These are phyloP conservation scores for Brachionus sp. DNA, from an alignment of 1,140 invertebrate species.

Conservation along the genomic window DNA sequence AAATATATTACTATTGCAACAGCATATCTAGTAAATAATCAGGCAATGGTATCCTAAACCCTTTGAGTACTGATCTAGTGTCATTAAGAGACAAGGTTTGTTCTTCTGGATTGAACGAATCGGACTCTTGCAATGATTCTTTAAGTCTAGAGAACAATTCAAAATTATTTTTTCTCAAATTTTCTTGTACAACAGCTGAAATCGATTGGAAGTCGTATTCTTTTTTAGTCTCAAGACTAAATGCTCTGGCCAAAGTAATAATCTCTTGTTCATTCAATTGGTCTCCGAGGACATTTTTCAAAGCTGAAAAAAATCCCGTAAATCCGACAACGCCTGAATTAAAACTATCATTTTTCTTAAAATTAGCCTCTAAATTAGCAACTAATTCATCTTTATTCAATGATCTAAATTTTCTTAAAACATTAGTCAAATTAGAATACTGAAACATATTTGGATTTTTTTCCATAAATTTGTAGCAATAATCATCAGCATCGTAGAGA, in stretches of 20 bases:
- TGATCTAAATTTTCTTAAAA: constrained; percentile 36
- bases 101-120: constrained; percentile 22
- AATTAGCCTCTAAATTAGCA: constrained; percentile 54
- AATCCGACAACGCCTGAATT: constrained; percentile 49
- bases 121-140: constrained; percentile 48
- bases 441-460: constrained; percentile 50
- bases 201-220: constrained; percentile 49
- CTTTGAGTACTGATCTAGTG: constrained; percentile 51
- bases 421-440: constrained; percentile 23
- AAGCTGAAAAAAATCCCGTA: constrained; percentile 25
- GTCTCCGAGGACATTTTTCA: constrained; percentile 49
- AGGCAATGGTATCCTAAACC: constrained; percentile 52
- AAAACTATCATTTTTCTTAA: constrained; percentile 51
- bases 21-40: constrained; percentile 53
- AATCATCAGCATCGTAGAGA: constrained; percentile 76
- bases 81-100: constrained; percentile 48
- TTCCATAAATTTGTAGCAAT: constrained; percentile 81
- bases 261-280: constrained; percentile 55
- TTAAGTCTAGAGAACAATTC: constrained; percentile 54
- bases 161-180: constrained; percentile 57
- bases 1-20: constrained; percentile 45
- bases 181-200: constrained; percentile 54
- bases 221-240: constrained; percentile 44
- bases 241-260: constrained; percentile 54
- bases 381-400: constrained; percentile 49